phyloP scores from a whole-genome alignment of 2,113 vertebrate species.

The Callionymus lyra region DNA sequence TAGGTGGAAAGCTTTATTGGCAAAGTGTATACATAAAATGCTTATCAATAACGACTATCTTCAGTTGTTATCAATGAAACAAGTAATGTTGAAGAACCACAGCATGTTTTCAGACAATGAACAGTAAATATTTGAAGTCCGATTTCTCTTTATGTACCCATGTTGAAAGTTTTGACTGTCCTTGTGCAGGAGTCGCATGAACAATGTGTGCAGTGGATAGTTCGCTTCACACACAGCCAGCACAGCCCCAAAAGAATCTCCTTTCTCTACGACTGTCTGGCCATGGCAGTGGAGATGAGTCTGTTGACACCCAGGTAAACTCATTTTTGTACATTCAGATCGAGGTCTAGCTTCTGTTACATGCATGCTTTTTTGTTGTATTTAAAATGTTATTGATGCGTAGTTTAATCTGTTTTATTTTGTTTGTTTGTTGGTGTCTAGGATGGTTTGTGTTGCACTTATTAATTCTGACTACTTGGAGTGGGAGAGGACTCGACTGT shows the following conservation, averaged over 20 bases:
- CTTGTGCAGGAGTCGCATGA: slow-evolving; percentile 86
- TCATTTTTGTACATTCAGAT: no score
- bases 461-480: slow-evolving; percentile 88
- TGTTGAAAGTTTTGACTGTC: slow-evolving; percentile 5
- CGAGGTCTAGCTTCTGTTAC: no score
- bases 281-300: slow-evolving; percentile 92
- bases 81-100: no score
- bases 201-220: slow-evolving; percentile 95
- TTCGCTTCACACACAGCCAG: slow-evolving; percentile 90
- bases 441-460: slow-evolving; percentile 91
- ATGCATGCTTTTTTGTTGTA: no score
- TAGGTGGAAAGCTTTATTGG: no score
- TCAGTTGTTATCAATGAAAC: background rate
- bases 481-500: slow-evolving; percentile 94
- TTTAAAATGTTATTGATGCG: slow-evolving; percentile 1
- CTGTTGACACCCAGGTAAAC: slow-evolving; percentile 85
- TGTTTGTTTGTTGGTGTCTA: slow-evolving; percentile 28
- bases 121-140: no score
- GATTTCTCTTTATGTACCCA: no score
- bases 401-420: background rate
- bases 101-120: no score
- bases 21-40: background rate
- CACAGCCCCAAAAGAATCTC: slow-evolving; percentile 97
- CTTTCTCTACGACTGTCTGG: slow-evolving; percentile 94
- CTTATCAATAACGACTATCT: background rate